These are phyloP conservation scores for Arion vulgaris DNA, from an alignment of 1,140 invertebrate genomes.

Conservation along the genomic window DNA sequence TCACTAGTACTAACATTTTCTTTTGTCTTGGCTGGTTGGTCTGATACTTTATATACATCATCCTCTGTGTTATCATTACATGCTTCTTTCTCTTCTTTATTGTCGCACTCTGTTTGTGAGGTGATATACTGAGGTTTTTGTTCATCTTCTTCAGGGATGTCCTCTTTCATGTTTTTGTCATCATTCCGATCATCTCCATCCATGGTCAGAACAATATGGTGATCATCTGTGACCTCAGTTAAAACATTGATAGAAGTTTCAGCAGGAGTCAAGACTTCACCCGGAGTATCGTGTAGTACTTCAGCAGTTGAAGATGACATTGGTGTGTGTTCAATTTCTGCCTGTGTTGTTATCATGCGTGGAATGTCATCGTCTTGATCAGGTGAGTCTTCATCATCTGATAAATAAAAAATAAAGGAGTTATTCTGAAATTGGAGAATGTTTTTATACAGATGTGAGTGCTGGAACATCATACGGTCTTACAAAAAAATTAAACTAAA, in stretches of 20 bases:
- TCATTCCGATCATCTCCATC: not conserved
- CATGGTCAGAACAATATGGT: not conserved
- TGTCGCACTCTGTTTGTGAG: not conserved
- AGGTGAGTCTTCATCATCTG: slow-evolving; percentile 41
- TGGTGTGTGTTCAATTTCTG: slow-evolving; percentile 55
- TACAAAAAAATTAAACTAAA: no score
- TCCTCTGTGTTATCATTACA: not conserved
- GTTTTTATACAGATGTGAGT: no score
- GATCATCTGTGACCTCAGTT: not conserved
- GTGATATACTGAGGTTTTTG: not conserved
- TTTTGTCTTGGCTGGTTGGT: slow-evolving; percentile 38
- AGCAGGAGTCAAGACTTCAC: slow-evolving; percentile 40
- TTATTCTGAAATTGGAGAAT: no score
- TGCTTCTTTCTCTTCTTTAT: not conserved
- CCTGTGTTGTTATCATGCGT: slow-evolving; percentile 56
- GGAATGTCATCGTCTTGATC: slow-evolving; percentile 42
- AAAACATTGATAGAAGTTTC: not conserved
- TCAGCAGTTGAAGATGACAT: slow-evolving; percentile 42
- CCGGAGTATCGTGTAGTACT: slow-evolving; percentile 35
- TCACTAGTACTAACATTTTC: slow-evolving; percentile 48
- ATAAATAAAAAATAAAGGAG: slow-evolving; percentile 17
- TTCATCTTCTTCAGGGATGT: not conserved
- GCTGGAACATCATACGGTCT: no score
- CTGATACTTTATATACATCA: not conserved
- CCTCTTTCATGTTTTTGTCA: not conserved